phyloP scores from a whole-genome alignment of 2,888 invertebrate species.

The Cosmia pyralina region DNA sequence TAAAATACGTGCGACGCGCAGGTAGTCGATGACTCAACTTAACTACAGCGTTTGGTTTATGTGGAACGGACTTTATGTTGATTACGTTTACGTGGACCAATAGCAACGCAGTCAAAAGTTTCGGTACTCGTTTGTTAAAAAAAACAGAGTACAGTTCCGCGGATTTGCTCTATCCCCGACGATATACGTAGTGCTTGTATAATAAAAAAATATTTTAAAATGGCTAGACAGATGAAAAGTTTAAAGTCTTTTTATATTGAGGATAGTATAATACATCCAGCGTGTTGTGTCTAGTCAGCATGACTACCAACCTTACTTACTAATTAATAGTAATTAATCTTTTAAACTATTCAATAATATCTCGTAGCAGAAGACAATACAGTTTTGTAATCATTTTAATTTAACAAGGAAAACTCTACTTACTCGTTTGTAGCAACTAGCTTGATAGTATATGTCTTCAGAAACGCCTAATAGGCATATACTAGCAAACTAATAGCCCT shows the following conservation, averaged over 20 bases:
- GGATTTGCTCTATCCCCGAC: too few species aligned
- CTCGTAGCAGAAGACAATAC: background rate
- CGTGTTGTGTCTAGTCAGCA: background rate
- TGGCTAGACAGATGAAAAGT: background rate
- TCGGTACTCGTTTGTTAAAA: too few species aligned
- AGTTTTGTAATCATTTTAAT: background rate
- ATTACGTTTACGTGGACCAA: too few species aligned
- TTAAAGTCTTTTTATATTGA: background rate
- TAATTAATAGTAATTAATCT: background rate
- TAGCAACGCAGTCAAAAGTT: too few species aligned
- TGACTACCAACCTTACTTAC: background rate
- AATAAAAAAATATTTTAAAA: too few species aligned
- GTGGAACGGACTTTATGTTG: too few species aligned
- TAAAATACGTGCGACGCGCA: too few species aligned
- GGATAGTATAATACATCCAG: too few species aligned
- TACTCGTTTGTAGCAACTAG: background rate
- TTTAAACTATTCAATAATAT: background rate
- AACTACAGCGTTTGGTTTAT: too few species aligned
- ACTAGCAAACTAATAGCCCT: conserved; percentile 49
- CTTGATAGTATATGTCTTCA: conserved; percentile 34
- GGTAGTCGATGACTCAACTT: too few species aligned
- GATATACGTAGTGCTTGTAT: too few species aligned
- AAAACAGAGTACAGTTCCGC: too few species aligned
- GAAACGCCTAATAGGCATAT: conserved; percentile 41
- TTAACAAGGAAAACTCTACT: background rate